These are phyloP conservation scores for Argyresthia goedartella DNA, from an alignment of 2,888 invertebrate species.

Conservation along the genomic window DNA sequence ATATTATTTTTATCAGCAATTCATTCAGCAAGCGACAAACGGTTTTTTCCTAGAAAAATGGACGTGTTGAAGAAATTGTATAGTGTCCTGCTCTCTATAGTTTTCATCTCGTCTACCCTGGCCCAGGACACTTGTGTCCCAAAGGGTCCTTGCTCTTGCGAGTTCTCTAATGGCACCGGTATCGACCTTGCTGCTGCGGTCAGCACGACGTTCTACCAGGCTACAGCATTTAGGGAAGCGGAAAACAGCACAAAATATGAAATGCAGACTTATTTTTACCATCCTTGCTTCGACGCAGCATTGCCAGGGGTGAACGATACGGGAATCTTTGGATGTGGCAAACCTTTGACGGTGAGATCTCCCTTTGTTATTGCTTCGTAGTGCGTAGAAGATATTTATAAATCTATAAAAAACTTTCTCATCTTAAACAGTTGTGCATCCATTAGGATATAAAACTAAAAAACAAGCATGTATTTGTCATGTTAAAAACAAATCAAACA, in stretches of 20 bases:
- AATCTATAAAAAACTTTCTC: neutral
- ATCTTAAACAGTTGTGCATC: neutral
- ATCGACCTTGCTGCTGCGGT: slow-evolving; percentile 45
- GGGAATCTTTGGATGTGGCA: slow-evolving; percentile 21
- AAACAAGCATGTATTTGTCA: no score
- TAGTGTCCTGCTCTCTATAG: slow-evolving; percentile 19
- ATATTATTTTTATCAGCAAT: no score
- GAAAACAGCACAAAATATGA: slow-evolving; percentile 24
- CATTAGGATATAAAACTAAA: no score
- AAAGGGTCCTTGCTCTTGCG: slow-evolving; percentile 48
- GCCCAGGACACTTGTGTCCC: slow-evolving; percentile 38
- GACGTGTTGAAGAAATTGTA: slow-evolving; percentile 12
- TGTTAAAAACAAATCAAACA: no score
- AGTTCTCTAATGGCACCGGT: slow-evolving; percentile 60
- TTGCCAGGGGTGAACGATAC: slow-evolving; percentile 22
- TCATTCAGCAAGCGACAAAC: no score
- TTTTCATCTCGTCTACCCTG: slow-evolving; percentile 17
- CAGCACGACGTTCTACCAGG: slow-evolving; percentile 31
- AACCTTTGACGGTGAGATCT: slow-evolving; percentile 37
- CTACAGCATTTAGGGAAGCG: slow-evolving; percentile 26
- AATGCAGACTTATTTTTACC: slow-evolving; percentile 45
- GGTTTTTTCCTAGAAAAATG: neutral
- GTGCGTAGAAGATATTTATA: neutral
- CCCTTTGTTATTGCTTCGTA: neutral
- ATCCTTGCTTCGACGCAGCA: slow-evolving; percentile 45